Evolutionary conservation across 2,113 vertebrate species (phyloP).

Genomic region (Phycodurus eques): DNA sequence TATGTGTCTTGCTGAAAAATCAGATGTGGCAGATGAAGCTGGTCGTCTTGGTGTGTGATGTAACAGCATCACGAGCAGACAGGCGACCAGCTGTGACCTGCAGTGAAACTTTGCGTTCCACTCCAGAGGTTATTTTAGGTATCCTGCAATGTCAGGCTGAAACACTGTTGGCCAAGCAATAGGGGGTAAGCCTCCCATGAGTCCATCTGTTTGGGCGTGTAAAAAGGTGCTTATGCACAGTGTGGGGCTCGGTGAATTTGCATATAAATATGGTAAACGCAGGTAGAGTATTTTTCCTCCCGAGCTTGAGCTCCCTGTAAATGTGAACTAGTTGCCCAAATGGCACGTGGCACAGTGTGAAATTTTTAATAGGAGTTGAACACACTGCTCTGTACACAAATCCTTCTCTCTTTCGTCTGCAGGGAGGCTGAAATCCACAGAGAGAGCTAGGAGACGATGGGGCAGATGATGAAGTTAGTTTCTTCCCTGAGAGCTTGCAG

Average conservation of each 20-base stretch:
- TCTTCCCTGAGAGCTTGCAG: not conserved
- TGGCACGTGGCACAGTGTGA: constrained; percentile 24
- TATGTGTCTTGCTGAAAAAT: constrained; percentile 50
- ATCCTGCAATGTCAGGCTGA: constrained; percentile 3
- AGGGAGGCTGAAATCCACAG: constrained; percentile 18
- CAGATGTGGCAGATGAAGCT: constrained; percentile 59
- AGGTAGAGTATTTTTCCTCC: not conserved
- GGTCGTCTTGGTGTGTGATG: constrained; percentile 55
- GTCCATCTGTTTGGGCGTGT: constrained; percentile 6
- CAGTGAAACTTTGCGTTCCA: constrained; percentile 52
- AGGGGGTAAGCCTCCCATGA: not conserved
- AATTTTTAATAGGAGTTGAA: constrained; percentile 28
- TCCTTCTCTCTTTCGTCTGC: constrained; percentile 24
- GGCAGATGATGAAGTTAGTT: constrained; percentile 22
- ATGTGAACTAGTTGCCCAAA: constrained; percentile 6
- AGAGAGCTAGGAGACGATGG: constrained; percentile 28
- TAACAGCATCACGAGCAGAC: constrained; percentile 47
- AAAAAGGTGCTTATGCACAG: constrained; percentile 3
- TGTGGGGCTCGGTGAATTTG: constrained; percentile 17
- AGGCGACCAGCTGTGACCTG: constrained; percentile 58
- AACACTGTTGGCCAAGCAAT: constrained; percentile 15
- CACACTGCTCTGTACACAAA: constrained; percentile 29
- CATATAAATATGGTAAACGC: constrained; percentile 22
- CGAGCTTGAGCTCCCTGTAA: not conserved
- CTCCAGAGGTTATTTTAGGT: constrained; percentile 37